Conservation (phyloP, 2,888 invertebrate genomes). For the Erpobdella octoculata region DNA sequence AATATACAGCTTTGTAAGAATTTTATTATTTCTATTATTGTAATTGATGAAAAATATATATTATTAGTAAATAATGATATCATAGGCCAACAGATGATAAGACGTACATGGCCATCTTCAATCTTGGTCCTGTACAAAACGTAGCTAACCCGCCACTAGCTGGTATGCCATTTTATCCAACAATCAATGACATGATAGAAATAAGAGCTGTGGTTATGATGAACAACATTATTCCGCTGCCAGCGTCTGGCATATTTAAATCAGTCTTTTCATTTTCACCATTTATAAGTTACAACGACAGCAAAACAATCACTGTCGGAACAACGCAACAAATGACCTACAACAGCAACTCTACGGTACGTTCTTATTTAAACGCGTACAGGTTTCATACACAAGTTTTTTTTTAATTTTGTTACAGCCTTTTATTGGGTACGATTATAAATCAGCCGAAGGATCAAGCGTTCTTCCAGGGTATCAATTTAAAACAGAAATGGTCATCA, state of each 20-base stretch:
- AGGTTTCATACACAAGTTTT: not conserved
- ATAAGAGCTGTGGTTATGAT: constrained; percentile 36
- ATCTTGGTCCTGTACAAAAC: constrained; percentile 25
- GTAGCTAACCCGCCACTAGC: not conserved
- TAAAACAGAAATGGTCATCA: constrained; percentile 20
- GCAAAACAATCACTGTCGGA: not conserved
- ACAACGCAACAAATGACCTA: not conserved
- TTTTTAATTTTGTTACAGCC: no score
- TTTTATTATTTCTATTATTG: not conserved
- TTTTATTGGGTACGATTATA: not conserved
- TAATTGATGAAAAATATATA: no score
- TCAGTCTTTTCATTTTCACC: constrained; percentile 44
- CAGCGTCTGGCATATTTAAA: constrained; percentile 43
- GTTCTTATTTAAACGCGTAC: not conserved
- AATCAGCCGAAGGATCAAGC: not conserved
- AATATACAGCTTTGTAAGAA: not conserved
- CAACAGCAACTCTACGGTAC: not conserved
- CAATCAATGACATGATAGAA: constrained; percentile 27
- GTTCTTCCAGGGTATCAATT: constrained; percentile 17
- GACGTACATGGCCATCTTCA: constrained; percentile 13
- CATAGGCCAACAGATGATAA: constrained; percentile 3
- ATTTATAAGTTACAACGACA: constrained; percentile 40
- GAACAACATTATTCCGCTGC: constrained; percentile 32
- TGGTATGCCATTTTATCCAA: constrained; percentile 9
- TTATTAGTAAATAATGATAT: no score